These are phyloP conservation scores for Hecatera dysodea DNA, from an alignment of 2,888 invertebrate species.

Conservation along the genomic window DNA sequence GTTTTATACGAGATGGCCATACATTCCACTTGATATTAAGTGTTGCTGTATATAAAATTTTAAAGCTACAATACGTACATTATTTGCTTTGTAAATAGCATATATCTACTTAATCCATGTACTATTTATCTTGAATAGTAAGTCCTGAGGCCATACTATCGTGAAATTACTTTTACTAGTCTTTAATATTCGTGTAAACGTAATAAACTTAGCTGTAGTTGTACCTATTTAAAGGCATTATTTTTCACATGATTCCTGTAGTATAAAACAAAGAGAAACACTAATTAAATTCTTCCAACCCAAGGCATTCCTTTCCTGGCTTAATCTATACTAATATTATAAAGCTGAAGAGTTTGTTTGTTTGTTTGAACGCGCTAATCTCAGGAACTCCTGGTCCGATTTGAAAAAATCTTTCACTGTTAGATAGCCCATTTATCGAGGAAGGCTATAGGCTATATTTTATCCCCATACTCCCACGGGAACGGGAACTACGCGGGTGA, in stretches of 20 bases:
- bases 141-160: slow-evolving; percentile 82
- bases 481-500: no score
- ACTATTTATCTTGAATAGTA: slow-evolving; percentile 63
- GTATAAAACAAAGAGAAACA: slow-evolving; percentile 2
- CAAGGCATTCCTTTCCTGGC: background rate
- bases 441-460: no score
- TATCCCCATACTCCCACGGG: no score
- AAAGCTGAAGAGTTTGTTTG: no score
- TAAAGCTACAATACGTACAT: slow-evolving; percentile 50
- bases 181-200: slow-evolving; percentile 56
- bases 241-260: slow-evolving; percentile 15
- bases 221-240: slow-evolving; percentile 22
- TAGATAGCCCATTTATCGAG: no score
- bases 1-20: slow-evolving; percentile 63
- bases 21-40: slow-evolving; percentile 68
- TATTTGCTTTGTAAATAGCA: slow-evolving; percentile 68
- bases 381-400: no score
- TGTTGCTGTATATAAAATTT: slow-evolving; percentile 72
- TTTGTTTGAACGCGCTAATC: no score
- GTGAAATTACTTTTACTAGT: slow-evolving; percentile 79
- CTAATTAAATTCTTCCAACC: background rate
- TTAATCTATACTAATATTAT: no score
- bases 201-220: slow-evolving; percentile 37
- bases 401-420: no score
- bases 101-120: slow-evolving; percentile 45